Evolutionary conservation across 2,113 vertebrate species (phyloP).

Genomic region (Meleagris gallopavo): DNA sequence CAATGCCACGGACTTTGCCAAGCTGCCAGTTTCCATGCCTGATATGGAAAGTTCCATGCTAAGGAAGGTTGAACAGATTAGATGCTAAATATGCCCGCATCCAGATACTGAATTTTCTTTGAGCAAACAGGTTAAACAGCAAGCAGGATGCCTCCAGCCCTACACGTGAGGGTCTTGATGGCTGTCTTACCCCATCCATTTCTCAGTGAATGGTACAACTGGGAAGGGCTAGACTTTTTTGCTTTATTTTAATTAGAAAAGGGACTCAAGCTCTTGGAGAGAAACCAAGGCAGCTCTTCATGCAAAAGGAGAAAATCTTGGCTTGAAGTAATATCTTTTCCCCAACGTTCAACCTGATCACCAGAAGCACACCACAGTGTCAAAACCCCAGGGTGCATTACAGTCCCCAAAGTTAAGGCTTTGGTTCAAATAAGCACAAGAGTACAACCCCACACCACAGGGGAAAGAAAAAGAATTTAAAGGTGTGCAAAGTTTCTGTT

Average conservation of each 20-base stretch:
- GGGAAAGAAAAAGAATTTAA: not conserved
- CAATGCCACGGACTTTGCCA: not conserved
- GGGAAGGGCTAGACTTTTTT: no score
- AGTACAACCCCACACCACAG: not conserved
- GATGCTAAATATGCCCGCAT: not conserved
- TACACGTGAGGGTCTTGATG: not conserved
- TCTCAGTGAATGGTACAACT: not conserved
- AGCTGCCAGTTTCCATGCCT: not conserved
- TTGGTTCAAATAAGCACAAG: not conserved
- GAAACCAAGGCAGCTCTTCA: not conserved
- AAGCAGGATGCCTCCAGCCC: not conserved
- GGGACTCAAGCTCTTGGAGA: not conserved
- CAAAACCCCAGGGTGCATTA: not conserved
- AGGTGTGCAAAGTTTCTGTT: not conserved
- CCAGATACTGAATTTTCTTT: not conserved
- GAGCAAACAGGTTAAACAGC: not conserved
- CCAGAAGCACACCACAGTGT: not conserved
- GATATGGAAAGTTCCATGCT: not conserved
- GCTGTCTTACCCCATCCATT: fast-evolving
- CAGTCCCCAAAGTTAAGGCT: not conserved
- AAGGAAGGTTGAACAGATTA: not conserved
- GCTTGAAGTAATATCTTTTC: not conserved
- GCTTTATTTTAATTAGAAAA: not conserved
- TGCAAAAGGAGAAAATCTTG: not conserved
- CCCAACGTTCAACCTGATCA: not conserved